Conservation (phyloP, 2,113 vertebrate species). For the Syngnathus typhle region DNA sequence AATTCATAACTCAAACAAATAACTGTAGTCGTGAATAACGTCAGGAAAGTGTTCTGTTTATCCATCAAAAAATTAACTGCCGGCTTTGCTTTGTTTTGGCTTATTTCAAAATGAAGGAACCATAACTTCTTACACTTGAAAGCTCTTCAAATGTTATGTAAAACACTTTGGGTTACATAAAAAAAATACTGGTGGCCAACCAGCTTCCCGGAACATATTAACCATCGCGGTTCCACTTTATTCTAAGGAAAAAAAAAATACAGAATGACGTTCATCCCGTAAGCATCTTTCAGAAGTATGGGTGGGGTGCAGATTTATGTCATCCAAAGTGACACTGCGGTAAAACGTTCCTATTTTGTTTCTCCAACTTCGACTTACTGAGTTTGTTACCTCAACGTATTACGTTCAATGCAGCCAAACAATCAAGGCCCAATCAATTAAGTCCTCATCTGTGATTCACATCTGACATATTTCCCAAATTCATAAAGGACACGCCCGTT, state of each 20-base stretch:
- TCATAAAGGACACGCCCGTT: slow-evolving; percentile 19
- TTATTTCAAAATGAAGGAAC: not conserved
- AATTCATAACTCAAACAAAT: not conserved
- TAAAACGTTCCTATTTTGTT: slow-evolving; percentile 4
- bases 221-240: not conserved
- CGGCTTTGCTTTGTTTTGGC: not conserved
- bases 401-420: slow-evolving; percentile 48
- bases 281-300: not conserved
- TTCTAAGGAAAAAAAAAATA: not conserved
- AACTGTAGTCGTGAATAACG: not conserved
- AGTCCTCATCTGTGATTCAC: slow-evolving; percentile 58
- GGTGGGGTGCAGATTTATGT: not conserved
- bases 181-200: too few species aligned
- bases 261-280: not conserved
- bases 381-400: slow-evolving; percentile 51
- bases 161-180: not conserved
- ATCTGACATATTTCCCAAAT: slow-evolving; percentile 25
- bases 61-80: not conserved
- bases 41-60: not conserved
- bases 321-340: not conserved
- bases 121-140: not conserved
- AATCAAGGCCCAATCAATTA: slow-evolving; percentile 57
- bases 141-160: not conserved
- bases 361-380: slow-evolving; percentile 24
- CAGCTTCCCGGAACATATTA: not conserved